phyloP scores from a whole-genome alignment of 2,113 vertebrate genomes.

The Gopherus evgoodei region DNA sequence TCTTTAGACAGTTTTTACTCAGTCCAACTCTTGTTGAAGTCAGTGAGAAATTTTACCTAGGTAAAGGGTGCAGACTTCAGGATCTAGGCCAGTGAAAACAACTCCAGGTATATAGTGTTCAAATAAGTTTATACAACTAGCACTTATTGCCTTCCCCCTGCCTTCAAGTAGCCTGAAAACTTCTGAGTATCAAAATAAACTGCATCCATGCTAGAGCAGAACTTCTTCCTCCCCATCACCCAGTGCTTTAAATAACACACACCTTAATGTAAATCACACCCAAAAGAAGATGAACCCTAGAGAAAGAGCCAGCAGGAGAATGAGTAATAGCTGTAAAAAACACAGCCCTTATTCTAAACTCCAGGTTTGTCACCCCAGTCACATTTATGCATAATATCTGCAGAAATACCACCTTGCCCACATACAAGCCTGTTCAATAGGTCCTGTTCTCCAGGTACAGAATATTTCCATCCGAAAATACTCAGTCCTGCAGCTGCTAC shows the following conservation, averaged over 20 bases:
- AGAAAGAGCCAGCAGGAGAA: not conserved
- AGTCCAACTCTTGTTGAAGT: not conserved
- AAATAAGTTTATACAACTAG: constrained; percentile 67
- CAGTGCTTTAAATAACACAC: not conserved
- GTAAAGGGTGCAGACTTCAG: not conserved
- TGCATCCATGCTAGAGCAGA: not conserved
- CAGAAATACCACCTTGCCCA: not conserved
- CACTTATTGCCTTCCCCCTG: constrained; percentile 25
- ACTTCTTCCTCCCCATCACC: not conserved
- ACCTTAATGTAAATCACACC: not conserved
- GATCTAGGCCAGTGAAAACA: constrained; percentile 28
- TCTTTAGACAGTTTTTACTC: not conserved
- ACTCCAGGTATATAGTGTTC: constrained; percentile 49
- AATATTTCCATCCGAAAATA: not conserved
- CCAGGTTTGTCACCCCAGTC: not conserved
- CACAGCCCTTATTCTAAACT: not conserved
- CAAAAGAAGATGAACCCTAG: not conserved
- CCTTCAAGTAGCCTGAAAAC: constrained; percentile 18
- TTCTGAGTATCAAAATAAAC: not conserved
- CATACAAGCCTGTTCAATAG: not conserved
- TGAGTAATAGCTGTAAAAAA: not conserved
- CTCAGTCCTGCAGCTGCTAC: not conserved
- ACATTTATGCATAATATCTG: not conserved
- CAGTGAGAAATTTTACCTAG: not conserved
- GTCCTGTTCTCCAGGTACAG: not conserved